Base-by-base conservation (phyloP, 1,140 invertebrate genomes). In the Caenorhabditis briggsae region DNA sequence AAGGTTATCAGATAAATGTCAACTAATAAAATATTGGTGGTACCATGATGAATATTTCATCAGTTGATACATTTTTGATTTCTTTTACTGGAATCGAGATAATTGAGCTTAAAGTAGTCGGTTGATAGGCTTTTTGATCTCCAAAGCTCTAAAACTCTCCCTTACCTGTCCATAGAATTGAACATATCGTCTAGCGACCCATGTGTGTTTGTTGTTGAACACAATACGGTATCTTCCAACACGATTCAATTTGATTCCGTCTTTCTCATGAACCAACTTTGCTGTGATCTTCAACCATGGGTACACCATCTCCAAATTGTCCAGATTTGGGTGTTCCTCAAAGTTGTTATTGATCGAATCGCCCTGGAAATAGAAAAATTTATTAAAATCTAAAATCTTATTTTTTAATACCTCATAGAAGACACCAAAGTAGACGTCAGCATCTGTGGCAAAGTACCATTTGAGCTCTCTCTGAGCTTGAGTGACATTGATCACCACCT, bases 401-500 rank as follows among this genome's bases (percentile, higher is more conserved):
- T 7, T 12, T 55, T 18, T 50, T 0, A n/a, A 0, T n/a, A 86
- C 86, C 33, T 92, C 90, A 65, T 86, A 92, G 50, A 92, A 92
- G 5, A 92, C 85, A 3, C 91, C 91, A 86, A 92, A 92, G 64
- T 90, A 91, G 53, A 92, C 82, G 58, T 92, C 92, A 23, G 89
- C 90, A 43, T 92, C 91, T 20, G 91, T 92, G 16, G 70, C 59
- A 82, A 92, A 92, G 61, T 92, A 92, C 91, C 91, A 92, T 55
- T 82, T 89, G 33, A 92, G 84, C n/a, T 87, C 86, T 65, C 87
- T 87, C 33, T 33, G 33, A 14, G 41, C 20, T 11, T 86, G 53
- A 20, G 85, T 88, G 12, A 92, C 88, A 59, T 90, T 86, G 18
- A 92, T 59, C 46, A 59, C 53, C 23, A 92, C 86, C 25, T 58